Percentiles rank a stretch among this genome's conserved stretches.
Evolutionary conservation across 2,113 vertebrate genomes (phyloP).

Genomic region (Sander vitreus): DNA sequence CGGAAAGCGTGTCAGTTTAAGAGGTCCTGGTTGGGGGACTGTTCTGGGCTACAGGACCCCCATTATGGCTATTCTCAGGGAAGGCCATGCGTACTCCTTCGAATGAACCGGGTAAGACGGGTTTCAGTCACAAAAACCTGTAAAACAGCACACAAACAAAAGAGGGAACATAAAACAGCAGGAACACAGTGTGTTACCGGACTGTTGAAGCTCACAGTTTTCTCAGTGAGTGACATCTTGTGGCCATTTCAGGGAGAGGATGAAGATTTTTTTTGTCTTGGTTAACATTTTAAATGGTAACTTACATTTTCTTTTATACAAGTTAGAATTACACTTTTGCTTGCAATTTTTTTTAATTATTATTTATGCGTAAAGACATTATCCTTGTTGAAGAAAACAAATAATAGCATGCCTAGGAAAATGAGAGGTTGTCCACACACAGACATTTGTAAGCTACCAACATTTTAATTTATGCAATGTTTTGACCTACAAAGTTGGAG

Average conservation of each 20-base stretch:
- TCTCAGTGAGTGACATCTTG: constrained; percentile 60
- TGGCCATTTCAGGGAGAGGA: constrained; percentile 49
- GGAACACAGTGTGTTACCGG: not conserved
- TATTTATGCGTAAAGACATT: not conserved
- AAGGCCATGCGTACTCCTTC: constrained; percentile 93
- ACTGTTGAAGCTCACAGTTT: not conserved
- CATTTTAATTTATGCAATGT: not conserved
- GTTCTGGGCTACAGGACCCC: constrained; percentile 90
- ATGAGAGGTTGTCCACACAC: not conserved
- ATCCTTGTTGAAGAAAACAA: not conserved
- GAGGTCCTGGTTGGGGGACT: constrained; percentile 91
- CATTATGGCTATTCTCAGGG: constrained; percentile 93
- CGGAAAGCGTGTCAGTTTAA: constrained; percentile 96
- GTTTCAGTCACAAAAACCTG: not conserved
- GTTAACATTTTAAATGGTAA: not conserved
- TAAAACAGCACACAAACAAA: not conserved
- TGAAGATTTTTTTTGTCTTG: not conserved
- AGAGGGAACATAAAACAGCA: constrained; percentile 5
- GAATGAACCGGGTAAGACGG: constrained; percentile 94
- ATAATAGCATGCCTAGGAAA: not conserved
- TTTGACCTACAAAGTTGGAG: not conserved
- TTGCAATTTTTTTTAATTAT: not conserved
- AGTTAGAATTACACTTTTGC: not conserved
- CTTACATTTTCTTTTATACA: not conserved
- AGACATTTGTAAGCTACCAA: not conserved